These are phyloP conservation scores for Euclidia mi DNA, from an alignment of 2,888 invertebrate species.

Conservation along the genomic window DNA sequence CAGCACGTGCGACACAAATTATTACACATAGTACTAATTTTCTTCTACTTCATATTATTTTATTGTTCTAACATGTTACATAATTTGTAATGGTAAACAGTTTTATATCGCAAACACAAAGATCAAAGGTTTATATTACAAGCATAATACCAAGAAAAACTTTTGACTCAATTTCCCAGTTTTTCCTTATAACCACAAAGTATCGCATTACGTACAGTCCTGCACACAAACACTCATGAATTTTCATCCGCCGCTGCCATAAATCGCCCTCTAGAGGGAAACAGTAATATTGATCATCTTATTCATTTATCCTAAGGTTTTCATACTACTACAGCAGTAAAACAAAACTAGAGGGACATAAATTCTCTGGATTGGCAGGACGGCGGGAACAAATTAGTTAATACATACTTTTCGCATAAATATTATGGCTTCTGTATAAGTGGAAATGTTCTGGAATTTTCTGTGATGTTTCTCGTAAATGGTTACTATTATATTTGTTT, in stretches of 20 bases:
- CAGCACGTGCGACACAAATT: too few relatives aligned
- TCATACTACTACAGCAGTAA: slow-evolving; percentile 35
- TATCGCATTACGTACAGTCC: not conserved
- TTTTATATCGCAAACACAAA: too few relatives aligned
- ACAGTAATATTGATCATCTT: slow-evolving; percentile 21
- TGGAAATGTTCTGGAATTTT: slow-evolving; percentile 22
- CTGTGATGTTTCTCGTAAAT: slow-evolving; percentile 12
- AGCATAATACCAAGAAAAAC: too few relatives aligned
- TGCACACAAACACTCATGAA: slow-evolving; percentile 24
- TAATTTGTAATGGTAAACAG: too few relatives aligned
- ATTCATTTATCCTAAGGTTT: slow-evolving; percentile 20
- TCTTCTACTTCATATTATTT: too few relatives aligned
- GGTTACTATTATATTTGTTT: slow-evolving; percentile 11
- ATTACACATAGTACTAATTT: too few relatives aligned
- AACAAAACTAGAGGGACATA: slow-evolving; percentile 56
- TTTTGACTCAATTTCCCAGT: not conserved
- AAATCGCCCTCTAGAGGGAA: slow-evolving; percentile 21
- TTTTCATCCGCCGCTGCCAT: slow-evolving; percentile 21
- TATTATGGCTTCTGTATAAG: slow-evolving; percentile 18
- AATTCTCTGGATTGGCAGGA: slow-evolving; percentile 53
- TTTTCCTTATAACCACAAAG: not conserved
- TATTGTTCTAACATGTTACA: too few relatives aligned
- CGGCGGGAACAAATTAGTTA: slow-evolving; percentile 60
- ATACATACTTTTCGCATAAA: slow-evolving; percentile 40
- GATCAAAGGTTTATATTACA: too few relatives aligned